Percentiles rank a stretch among this genome's conserved stretches.
Evolutionary conservation across 2,888 invertebrate genomes (phyloP).

Genomic region (Hesperia comma): DNA sequence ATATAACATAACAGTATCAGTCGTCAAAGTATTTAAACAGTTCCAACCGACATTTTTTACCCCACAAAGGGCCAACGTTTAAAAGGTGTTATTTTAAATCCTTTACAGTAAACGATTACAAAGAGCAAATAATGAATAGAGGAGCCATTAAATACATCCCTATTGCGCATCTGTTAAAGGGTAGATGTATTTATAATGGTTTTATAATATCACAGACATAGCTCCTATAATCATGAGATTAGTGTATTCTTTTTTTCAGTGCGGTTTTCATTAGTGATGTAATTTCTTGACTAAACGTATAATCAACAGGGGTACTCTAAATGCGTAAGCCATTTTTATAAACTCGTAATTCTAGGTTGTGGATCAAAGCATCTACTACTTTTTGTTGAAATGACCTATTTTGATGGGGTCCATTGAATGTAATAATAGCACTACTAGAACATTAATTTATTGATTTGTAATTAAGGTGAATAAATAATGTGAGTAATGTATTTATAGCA

Average conservation of each 20-base stretch:
- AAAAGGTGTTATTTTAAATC: slow-evolving; percentile 29
- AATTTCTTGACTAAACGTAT: slow-evolving; percentile 64
- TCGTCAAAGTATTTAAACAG: neutral
- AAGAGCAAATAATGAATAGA: slow-evolving; percentile 62
- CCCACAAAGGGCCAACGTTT: slow-evolving; percentile 8
- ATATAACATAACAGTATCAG: neutral
- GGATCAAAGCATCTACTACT: slow-evolving; percentile 5
- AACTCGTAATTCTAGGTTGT: slow-evolving; percentile 71
- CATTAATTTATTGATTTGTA: neutral
- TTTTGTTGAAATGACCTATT: slow-evolving; percentile 16
- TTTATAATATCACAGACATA: slow-evolving; percentile 67
- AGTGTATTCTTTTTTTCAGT: slow-evolving; percentile 79
- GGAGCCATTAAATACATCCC: slow-evolving; percentile 59
- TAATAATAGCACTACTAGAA: neutral
- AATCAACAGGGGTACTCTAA: slow-evolving; percentile 60
- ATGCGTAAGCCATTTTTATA: slow-evolving; percentile 62
- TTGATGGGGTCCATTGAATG: neutral
- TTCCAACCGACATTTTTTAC: slow-evolving; percentile 2
- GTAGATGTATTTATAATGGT: slow-evolving; percentile 79
- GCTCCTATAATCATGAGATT: slow-evolving; percentile 77
- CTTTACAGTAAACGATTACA: slow-evolving; percentile 43
- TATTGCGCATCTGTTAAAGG: slow-evolving; percentile 67
- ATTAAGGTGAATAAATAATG: too few relatives aligned
- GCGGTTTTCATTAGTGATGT: slow-evolving; percentile 72
- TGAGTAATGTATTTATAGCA: too few relatives aligned